These are phyloP conservation scores for Scrobipalpa costella DNA, from an alignment of 2,888 invertebrate species.

Conservation along the genomic window DNA sequence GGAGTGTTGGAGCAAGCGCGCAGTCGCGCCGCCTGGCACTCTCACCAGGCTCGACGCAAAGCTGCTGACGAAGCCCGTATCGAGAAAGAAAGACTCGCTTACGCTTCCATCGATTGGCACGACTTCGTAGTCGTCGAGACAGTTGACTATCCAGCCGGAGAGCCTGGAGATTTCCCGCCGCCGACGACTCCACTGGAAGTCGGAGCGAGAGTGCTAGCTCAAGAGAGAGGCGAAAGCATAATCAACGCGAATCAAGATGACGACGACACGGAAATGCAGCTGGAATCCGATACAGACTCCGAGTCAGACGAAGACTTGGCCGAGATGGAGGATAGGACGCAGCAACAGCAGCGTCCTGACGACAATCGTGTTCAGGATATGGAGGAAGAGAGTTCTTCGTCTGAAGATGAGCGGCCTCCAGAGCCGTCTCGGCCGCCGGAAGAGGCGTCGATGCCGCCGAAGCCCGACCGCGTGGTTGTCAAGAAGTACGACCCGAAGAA, in stretches of 20 bases:
- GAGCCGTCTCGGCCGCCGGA: slow-evolving; percentile 65
- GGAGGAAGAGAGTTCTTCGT: slow-evolving; percentile 91
- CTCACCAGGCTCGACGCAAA: slow-evolving; percentile 95
- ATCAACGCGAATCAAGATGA: slow-evolving; percentile 63
- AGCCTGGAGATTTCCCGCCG: slow-evolving; percentile 97
- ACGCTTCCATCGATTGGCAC: slow-evolving; percentile 99
- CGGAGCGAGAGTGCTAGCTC: slow-evolving; percentile 94
- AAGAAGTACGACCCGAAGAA: slow-evolving; percentile 97
- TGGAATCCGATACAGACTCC: slow-evolving; percentile 90
- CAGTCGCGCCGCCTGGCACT: slow-evolving; percentile 97
- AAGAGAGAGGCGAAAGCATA: slow-evolving; percentile 88
- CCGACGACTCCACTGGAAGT: slow-evolving; percentile 99
- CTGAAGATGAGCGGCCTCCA: slow-evolving; percentile 71
- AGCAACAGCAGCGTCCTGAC: slow-evolving; percentile 67
- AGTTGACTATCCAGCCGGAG: slow-evolving; percentile 98
- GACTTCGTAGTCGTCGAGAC: slow-evolving; percentile 99
- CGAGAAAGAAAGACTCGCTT: slow-evolving; percentile 96
- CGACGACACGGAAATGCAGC: slow-evolving; percentile 94
- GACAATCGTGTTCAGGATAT: slow-evolving; percentile 89
- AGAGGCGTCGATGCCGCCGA: slow-evolving; percentile 89
- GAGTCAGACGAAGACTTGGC: slow-evolving; percentile 77
- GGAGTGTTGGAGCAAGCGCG: slow-evolving; percentile 92
- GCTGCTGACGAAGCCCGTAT: slow-evolving; percentile 97
- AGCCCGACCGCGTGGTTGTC: slow-evolving; percentile 95
- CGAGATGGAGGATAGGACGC: slow-evolving; percentile 84